A percentile compares a stretch with the other conserved stretches of the same genome.
phyloP scores from a whole-genome alignment of 2,113 vertebrate species.

The Elachura formosa region DNA sequence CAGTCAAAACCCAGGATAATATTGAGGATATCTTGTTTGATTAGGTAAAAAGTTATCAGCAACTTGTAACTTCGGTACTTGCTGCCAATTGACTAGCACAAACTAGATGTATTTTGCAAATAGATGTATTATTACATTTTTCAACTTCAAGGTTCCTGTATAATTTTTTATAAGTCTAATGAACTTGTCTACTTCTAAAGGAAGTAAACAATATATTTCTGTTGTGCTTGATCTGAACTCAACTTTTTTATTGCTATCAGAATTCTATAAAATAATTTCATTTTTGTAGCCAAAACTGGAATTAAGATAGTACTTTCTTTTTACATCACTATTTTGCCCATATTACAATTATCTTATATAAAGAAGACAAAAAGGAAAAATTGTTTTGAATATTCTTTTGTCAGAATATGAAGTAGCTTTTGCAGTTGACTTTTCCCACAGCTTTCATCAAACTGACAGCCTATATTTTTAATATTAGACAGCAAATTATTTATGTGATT shows the following conservation, averaged over 20 bases:
- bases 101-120: not conserved
- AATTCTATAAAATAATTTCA: not conserved
- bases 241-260: not conserved
- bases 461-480: conserved; percentile 17
- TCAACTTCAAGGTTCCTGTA: not conserved
- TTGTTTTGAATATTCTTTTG: not conserved
- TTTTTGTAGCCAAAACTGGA: not conserved
- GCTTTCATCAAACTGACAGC: not conserved
- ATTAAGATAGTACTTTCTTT: not conserved
- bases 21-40: not conserved
- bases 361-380: not conserved
- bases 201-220: not conserved
- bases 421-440: not conserved
- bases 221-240: not conserved
- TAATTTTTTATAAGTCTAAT: not conserved
- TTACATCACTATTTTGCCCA: not conserved
- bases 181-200: not conserved
- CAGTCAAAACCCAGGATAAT: not conserved
- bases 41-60: not conserved
- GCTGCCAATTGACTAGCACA: not conserved
- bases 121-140: not conserved
- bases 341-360: not conserved
- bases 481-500: not conserved
- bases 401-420: not conserved
- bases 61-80: not conserved